Percentiles rank a stretch among this genome's conserved stretches.
Conservation (phyloP, 64 coral and sea anemone genomes). For the Stylophora pistillata region DNA sequence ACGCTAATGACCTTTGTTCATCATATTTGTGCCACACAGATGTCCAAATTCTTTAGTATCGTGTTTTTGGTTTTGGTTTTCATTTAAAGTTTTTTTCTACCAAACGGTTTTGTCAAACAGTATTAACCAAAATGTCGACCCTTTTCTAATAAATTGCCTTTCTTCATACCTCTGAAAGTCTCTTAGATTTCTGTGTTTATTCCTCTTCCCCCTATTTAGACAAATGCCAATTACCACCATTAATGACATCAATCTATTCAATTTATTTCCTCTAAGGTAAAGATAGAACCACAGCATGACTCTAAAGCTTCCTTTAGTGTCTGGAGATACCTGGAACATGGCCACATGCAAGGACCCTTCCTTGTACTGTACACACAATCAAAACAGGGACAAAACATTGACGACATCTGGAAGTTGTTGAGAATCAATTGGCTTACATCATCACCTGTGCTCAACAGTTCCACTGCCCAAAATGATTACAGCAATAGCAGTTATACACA, state of each 20-base stretch:
- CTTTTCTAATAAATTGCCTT: too few relatives aligned
- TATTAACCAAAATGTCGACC: too few relatives aligned
- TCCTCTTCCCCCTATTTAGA: background rate
- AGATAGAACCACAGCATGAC: background rate
- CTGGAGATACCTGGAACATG: background rate
- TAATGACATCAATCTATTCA: background rate
- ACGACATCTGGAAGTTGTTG: conserved; percentile 10
- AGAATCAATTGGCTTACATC: background rate
- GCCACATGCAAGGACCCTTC: background rate
- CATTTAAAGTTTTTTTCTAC: too few relatives aligned
- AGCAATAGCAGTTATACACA: background rate
- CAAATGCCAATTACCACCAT: background rate
- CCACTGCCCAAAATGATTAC: background rate
- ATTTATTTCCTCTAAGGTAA: background rate
- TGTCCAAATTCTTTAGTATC: too few relatives aligned
- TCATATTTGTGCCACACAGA: background rate
- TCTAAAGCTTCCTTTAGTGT: background rate
- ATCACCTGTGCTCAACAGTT: background rate
- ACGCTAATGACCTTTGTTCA: background rate
- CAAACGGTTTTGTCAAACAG: too few relatives aligned
- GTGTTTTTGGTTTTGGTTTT: too few relatives aligned
- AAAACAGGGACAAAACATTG: background rate
- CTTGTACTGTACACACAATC: conserved; percentile 1
- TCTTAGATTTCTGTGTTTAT: background rate
- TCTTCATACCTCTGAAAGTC: background rate